Percentiles rank a stretch among this genome's conserved stretches.
Conservation (phyloP, 2,888 invertebrate species). For the Cheiracanthium punctorium region DNA sequence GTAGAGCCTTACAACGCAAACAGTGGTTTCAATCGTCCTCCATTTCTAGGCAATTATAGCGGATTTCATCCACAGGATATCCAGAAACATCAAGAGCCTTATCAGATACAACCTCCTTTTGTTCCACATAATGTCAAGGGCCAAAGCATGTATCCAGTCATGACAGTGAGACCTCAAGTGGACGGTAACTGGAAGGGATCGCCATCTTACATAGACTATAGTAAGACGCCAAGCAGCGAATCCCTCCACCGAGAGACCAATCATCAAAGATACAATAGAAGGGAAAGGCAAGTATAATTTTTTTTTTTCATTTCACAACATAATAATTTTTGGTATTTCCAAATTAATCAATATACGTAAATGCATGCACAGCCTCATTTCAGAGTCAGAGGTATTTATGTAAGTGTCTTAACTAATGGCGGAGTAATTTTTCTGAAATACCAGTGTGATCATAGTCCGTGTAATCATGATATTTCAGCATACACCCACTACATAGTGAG, state of each 20-base stretch:
- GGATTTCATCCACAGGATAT: slow-evolving; percentile 22
- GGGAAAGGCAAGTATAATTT: slow-evolving; percentile 40
- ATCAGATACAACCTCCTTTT: slow-evolving; percentile 50
- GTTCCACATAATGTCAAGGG: slow-evolving; percentile 35
- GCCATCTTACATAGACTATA: slow-evolving; percentile 13
- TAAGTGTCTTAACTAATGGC: no score
- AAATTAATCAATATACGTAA: no score
- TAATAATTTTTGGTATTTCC: no score
- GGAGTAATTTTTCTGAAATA: no score
- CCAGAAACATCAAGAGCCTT: slow-evolving; percentile 27
- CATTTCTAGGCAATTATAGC: slow-evolving; percentile 19
- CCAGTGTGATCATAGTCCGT: no score
- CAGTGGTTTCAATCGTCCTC: background rate
- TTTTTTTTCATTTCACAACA: no score
- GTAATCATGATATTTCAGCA: no score
- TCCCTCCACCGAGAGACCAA: background rate
- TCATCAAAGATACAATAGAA: slow-evolving; percentile 8
- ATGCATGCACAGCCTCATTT: no score
- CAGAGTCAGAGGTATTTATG: no score
- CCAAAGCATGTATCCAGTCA: slow-evolving; percentile 16
- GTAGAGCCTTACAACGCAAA: slow-evolving; percentile 8
- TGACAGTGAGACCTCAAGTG: slow-evolving; percentile 25
- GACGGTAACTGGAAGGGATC: slow-evolving; percentile 57
- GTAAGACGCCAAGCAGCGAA: background rate
- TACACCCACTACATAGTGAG: no score